Conservation (phyloP, 2,113 vertebrate species). For the Coregonus clupeaformis region DNA sequence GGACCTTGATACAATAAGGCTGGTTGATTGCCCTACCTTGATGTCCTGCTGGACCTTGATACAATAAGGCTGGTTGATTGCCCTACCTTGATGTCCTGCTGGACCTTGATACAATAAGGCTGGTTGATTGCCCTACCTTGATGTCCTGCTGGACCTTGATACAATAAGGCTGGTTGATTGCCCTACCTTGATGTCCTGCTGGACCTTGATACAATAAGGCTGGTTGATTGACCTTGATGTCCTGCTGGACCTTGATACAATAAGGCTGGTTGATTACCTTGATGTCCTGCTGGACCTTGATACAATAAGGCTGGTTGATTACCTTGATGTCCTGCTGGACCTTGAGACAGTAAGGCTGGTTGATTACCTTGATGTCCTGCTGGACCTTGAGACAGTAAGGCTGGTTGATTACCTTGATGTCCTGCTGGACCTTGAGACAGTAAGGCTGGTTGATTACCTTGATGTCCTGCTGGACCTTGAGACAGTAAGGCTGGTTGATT, state of each 20-base stretch:
- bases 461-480: too few relatives aligned
- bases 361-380: too few relatives aligned
- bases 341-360: too few relatives aligned
- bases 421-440: too few relatives aligned
- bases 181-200: slow-evolving; percentile 81
- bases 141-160: slow-evolving; percentile 89
- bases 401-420: too few relatives aligned
- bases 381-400: too few relatives aligned
- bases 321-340: too few relatives aligned
- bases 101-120: slow-evolving; percentile 90
- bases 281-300: too few relatives aligned
- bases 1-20: slow-evolving; percentile 89
- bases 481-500: too few relatives aligned
- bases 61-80: slow-evolving; percentile 91
- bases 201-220: slow-evolving; percentile 90
- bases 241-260: slow-evolving; percentile 87
- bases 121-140: slow-evolving; percentile 77
- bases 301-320: too few relatives aligned
- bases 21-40: slow-evolving; percentile 77
- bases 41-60: slow-evolving; percentile 89
- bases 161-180: slow-evolving; percentile 91
- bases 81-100: slow-evolving; percentile 80
- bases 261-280: slow-evolving; percentile 90
- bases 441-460: too few relatives aligned
- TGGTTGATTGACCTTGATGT: slow-evolving; percentile 84